Evolutionary conservation across 1,140 invertebrate species (phyloP).

Genomic region (Phthorimaea operculella): DNA sequence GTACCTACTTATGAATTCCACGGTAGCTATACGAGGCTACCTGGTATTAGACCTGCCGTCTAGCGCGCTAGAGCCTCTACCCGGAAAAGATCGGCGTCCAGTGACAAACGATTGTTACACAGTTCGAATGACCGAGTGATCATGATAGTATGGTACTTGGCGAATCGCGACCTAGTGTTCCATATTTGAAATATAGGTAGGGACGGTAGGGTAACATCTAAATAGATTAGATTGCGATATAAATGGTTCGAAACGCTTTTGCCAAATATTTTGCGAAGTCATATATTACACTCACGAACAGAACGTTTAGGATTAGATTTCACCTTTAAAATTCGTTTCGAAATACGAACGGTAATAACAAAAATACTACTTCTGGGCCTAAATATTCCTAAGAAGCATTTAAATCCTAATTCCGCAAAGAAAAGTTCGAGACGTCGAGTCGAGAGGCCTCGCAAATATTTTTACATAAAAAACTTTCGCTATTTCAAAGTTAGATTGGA

Average conservation of each 20-base stretch:
- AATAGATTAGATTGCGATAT: too few relatives aligned
- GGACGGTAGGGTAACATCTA: too few relatives aligned
- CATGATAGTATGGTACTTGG: neutral
- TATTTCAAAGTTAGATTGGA: conserved; percentile 56
- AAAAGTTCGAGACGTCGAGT: neutral
- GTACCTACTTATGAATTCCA: neutral
- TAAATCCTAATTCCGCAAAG: too few relatives aligned
- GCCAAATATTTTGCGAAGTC: too few relatives aligned
- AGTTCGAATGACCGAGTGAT: neutral
- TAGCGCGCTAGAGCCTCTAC: conserved; percentile 46
- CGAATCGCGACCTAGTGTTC: neutral
- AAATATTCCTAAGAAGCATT: too few relatives aligned
- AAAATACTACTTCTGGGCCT: too few relatives aligned
- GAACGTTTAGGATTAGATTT: too few relatives aligned
- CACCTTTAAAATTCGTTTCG: too few relatives aligned
- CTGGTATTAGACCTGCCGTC: conserved; percentile 8
- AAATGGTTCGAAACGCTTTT: too few relatives aligned
- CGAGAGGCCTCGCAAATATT: conserved; percentile 16
- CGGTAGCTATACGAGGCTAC: neutral
- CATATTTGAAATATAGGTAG: neutral
- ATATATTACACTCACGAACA: too few relatives aligned
- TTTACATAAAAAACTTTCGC: conserved; percentile 28
- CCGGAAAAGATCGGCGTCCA: conserved; percentile 27
- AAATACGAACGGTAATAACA: too few relatives aligned
- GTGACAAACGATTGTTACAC: conserved; percentile 1